Evolutionary conservation across 2,113 vertebrate species (phyloP), one percentile per base, ranked within the genome.

Genomic region (Trachemys scripta): DNA sequence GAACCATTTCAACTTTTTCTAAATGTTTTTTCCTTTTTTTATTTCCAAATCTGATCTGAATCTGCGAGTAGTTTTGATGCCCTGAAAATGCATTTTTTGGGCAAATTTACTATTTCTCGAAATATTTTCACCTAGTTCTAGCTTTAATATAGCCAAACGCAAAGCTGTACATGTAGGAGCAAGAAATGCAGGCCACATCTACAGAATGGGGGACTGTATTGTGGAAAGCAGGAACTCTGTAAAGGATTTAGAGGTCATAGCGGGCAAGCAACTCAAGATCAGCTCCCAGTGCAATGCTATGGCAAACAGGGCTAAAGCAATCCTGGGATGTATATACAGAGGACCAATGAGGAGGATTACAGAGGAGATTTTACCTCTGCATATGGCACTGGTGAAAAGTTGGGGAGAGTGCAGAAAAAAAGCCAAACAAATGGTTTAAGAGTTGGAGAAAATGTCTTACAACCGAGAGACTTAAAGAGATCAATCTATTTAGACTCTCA

Each of bases 341-440:
- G 65, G 42, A 50, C 80, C 78, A 19, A 79, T 47, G 17, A 87
- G 42, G 45, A 69, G 59, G 6, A 35, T 35, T n/a, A 69, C 35
- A n/a, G 62, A 69, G 59, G 4, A 9, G 93, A 57, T n/a, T 95
- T 95, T 91, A 97, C 96, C 96, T 95, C 96, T 65, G 62, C 31
- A 17, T 35, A n/a, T n/a, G 31, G 16, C 29, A 65, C 14, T 17
- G 14, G 14, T 65, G 31, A 80, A 9, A n/a, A 65, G 22, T 31
- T 85, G 69, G 62, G 19, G 13, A 65, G 62, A 65, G 14, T 35
- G 62, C 62, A 65, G 31, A 59, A 65, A 65, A 65, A 65, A 62
- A 12, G 50, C 59, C 29, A 35, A 35, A 16, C 25, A 62, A 65
- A 13, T 35, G 6, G 29, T 65, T 57, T 72, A 89, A 84, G 86